A percentile compares a stretch with the other conserved stretches of the same genome.
These are phyloP conservation scores for Pangasianodon gigas DNA, from an alignment of 2,113 vertebrate genomes.

Conservation along the genomic window DNA sequence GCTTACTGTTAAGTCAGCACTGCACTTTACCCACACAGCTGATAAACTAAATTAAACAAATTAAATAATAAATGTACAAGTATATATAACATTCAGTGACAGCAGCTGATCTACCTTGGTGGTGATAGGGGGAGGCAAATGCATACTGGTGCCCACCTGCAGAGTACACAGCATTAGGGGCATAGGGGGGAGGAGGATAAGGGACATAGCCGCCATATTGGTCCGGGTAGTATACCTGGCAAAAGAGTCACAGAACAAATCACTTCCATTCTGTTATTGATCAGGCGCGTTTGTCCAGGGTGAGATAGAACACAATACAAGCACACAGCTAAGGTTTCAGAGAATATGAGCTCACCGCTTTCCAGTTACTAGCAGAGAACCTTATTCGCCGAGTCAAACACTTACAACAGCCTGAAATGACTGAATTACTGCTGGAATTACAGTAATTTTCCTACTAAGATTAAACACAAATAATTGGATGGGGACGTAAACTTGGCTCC, in stretches of 20 bases:
- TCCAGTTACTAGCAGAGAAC: neutral
- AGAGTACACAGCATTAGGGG: constrained; percentile 70
- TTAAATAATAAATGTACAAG: neutral
- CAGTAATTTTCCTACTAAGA: neutral
- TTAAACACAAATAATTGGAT: neutral
- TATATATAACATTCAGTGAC: neutral
- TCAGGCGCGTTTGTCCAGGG: neutral
- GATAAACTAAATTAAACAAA: neutral
- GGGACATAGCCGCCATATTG: constrained; percentile 70
- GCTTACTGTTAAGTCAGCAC: neutral
- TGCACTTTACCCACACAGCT: neutral
- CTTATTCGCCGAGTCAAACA: neutral
- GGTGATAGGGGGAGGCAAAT: constrained; percentile 72
- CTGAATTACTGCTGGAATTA: neutral
- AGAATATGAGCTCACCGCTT: neutral
- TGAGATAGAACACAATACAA: neutral
- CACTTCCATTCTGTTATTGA: neutral
- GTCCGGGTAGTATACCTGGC: constrained; percentile 68
- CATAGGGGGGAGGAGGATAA: constrained; percentile 59
- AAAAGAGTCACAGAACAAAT: neutral
- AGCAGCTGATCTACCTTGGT: constrained; percentile 65
- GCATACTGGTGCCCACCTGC: constrained; percentile 71
- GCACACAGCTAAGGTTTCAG: neutral
- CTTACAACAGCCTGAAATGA: neutral
- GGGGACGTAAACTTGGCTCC: neutral